phyloP scores from a whole-genome alignment of 2,113 vertebrate species.

The Cyprinus carpio region DNA sequence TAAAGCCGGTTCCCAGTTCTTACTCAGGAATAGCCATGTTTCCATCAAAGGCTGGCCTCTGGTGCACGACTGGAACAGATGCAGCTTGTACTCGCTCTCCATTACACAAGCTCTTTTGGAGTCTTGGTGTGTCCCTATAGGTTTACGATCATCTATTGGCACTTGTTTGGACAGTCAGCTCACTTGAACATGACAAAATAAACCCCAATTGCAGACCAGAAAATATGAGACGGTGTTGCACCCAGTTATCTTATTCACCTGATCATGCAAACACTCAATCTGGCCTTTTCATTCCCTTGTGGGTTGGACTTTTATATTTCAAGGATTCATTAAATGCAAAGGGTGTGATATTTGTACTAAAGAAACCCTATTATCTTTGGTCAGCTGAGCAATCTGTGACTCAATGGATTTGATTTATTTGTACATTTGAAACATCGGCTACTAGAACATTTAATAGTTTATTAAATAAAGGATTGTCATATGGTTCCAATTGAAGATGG shows the following conservation, averaged over 20 bases:
- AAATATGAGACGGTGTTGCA: not conserved
- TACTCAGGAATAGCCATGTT: conserved; percentile 51
- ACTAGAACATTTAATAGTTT: not conserved
- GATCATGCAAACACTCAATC: not conserved
- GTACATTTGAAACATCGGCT: not conserved
- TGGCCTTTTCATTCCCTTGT: not conserved
- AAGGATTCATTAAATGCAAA: not conserved
- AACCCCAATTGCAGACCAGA: not conserved
- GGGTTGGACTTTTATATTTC: not conserved
- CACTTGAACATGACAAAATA: conserved; percentile 9
- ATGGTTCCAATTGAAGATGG: not conserved
- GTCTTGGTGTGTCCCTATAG: conserved; percentile 18
- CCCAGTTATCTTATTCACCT: not conserved
- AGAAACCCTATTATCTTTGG: not conserved
- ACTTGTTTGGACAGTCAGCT: conserved; percentile 5
- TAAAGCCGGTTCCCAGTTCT: conserved; percentile 37
- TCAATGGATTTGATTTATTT: not conserved
- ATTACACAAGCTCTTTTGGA: conserved; percentile 29
- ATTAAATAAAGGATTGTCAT: not conserved
- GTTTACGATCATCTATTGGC: conserved; percentile 35
- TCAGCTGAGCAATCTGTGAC: not conserved
- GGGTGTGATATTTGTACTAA: not conserved
- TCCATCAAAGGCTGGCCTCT: conserved; percentile 44
- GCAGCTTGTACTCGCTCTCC: conserved; percentile 16
- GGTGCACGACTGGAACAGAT: conserved; percentile 43